A percentile compares a stretch with the other conserved stretches of the same genome.
These are phyloP conservation scores for Pelecanus crispus DNA, from an alignment of 2,113 vertebrate genomes.

Conservation along the genomic window DNA sequence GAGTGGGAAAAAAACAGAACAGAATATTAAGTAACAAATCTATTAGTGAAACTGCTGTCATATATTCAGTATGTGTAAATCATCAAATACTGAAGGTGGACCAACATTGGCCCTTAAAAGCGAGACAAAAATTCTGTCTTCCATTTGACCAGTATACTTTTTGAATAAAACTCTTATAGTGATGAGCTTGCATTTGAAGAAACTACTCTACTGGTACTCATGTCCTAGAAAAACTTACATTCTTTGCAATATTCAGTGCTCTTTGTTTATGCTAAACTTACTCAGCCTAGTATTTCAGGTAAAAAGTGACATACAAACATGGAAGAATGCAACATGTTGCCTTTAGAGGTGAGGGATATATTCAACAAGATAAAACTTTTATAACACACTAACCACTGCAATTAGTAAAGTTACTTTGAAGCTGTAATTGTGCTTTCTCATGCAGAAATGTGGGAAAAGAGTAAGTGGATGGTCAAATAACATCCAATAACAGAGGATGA, in stretches of 20 bases:
- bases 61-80: background rate
- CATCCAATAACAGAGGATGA: background rate
- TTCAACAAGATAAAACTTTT: background rate
- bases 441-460: background rate
- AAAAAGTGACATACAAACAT: background rate
- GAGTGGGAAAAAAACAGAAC: background rate
- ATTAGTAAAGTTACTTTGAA: background rate
- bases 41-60: background rate
- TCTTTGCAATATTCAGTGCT: background rate
- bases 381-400: background rate
- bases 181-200: background rate
- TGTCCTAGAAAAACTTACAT: background rate
- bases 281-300: background rate
- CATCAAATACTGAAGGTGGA: background rate
- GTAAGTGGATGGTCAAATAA: background rate
- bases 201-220: background rate
- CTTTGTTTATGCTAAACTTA: background rate
- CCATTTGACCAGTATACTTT: background rate
- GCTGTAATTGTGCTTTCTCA: background rate
- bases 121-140: background rate
- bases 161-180: background rate
- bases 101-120: background rate
- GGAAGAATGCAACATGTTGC: background rate
- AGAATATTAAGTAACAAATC: background rate
- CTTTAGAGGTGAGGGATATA: background rate